Conservation (phyloP, 2,113 vertebrate genomes). For the Nerophis ophidion region DNA sequence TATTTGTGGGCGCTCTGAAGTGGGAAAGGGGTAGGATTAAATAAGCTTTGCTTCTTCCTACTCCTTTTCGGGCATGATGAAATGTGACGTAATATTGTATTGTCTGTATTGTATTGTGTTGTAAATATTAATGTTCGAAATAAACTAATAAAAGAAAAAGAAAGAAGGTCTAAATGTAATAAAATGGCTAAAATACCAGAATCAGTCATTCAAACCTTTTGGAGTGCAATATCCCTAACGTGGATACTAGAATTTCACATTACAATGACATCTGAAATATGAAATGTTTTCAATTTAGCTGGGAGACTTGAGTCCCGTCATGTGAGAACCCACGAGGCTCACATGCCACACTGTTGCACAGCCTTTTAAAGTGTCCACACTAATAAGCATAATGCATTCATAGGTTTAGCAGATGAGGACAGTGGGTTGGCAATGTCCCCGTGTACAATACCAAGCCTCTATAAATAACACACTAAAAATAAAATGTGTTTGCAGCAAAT, state of each 20-base stretch:
- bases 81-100: too few relatives aligned
- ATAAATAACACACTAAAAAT: background rate
- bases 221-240: background rate
- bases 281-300: background rate
- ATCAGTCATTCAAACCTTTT: too few relatives aligned
- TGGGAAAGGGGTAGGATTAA: too few relatives aligned
- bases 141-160: too few relatives aligned
- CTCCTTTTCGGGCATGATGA: too few relatives aligned
- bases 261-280: background rate
- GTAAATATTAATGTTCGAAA: too few relatives aligned
- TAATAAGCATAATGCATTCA: background rate
- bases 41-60: too few relatives aligned
- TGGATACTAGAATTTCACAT: background rate
- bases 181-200: too few relatives aligned
- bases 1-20: too few relatives aligned
- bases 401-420: background rate
- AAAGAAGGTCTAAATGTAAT: too few relatives aligned
- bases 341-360: slow-evolving; percentile 8
- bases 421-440: background rate
- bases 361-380: background rate
- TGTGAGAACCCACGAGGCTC: slow-evolving; percentile 15
- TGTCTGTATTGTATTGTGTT: too few relatives aligned
- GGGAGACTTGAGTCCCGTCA: slow-evolving; percentile 7
- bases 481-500: background rate
- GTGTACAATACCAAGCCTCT: too few relatives aligned